phyloP scores from a whole-genome alignment of 2,888 invertebrate species.

The Hypsopygia costalis region DNA sequence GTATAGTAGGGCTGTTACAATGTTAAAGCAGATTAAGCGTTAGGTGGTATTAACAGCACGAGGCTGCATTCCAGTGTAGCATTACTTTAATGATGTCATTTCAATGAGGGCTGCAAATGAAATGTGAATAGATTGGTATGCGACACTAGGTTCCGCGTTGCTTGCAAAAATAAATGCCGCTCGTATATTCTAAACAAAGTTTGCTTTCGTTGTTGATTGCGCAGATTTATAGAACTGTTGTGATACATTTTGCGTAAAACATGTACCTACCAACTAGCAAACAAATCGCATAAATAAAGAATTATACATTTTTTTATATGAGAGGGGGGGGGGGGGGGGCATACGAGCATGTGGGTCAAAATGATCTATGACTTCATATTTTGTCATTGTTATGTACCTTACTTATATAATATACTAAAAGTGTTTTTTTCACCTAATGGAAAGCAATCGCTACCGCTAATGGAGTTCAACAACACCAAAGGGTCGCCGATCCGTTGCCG shows the following conservation, averaged over 20 bases:
- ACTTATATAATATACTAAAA: no score
- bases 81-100: conserved; percentile 48
- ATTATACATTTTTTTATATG: no score
- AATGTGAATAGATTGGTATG: conserved; percentile 1
- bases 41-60: conserved; percentile 36
- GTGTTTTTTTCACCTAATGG: no score
- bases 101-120: conserved; percentile 36
- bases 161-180: conserved; percentile 6
- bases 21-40: conserved; percentile 17
- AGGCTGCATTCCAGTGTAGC: conserved; percentile 35
- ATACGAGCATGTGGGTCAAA: no score
- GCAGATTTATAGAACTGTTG: conserved; percentile 4
- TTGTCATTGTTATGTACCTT: no score
- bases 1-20: no score
- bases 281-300: no score
- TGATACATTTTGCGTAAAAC: conserved; percentile 8
- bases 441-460: no score
- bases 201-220: conserved; percentile 6
- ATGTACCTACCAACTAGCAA: background rate
- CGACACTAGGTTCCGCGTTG: background rate
- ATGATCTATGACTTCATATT: no score
- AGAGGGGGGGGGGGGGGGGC: no score
- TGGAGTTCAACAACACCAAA: no score
- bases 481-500: no score
- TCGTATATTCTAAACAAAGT: conserved; percentile 4